Conservation (phyloP, 2,113 vertebrate genomes). For the Eclectus roratus region DNA sequence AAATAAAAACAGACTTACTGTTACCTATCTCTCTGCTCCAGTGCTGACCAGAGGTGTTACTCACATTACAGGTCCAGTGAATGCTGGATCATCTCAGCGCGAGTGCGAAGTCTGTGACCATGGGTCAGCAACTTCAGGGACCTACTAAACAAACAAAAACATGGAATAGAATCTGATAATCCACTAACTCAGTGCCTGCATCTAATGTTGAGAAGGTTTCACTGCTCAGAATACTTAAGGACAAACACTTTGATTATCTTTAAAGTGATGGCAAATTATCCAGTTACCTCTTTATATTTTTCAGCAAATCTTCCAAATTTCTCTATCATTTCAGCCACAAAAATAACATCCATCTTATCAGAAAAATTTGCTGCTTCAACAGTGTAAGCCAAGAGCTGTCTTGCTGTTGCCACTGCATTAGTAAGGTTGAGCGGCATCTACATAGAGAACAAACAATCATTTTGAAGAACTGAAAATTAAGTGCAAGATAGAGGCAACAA, state of each 20-base stretch:
- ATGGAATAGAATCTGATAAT: slow-evolving; percentile 54
- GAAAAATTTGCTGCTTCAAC: slow-evolving; percentile 95
- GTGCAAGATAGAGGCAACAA: background rate
- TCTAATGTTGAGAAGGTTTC: slow-evolving; percentile 15
- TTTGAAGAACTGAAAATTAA: background rate
- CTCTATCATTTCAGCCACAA: slow-evolving; percentile 98
- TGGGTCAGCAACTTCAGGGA: slow-evolving; percentile 67
- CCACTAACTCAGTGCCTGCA: slow-evolving; percentile 28
- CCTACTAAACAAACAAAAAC: slow-evolving; percentile 72
- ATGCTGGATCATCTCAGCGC: slow-evolving; percentile 65
- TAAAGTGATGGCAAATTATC: slow-evolving; percentile 28
- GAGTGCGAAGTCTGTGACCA: slow-evolving; percentile 64
- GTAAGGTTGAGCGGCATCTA: slow-evolving; percentile 97
- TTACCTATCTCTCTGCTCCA: slow-evolving; percentile 70
- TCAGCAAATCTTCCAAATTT: slow-evolving; percentile 95
- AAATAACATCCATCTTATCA: slow-evolving; percentile 98
- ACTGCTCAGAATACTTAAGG: slow-evolving; percentile 5
- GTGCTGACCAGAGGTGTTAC: slow-evolving; percentile 69
- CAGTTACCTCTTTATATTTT: slow-evolving; percentile 91
- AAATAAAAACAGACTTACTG: slow-evolving; percentile 70
- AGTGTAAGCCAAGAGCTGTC: slow-evolving; percentile 89
- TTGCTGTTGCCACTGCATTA: slow-evolving; percentile 89
- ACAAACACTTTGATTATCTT: background rate
- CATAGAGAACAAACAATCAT: background rate
- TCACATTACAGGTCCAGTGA: slow-evolving; percentile 67